Evolutionary conservation across 2,113 vertebrate species (phyloP), one percentile per base, ranked within the genome.

Genomic region (Rhinolophus sinicus): DNA sequence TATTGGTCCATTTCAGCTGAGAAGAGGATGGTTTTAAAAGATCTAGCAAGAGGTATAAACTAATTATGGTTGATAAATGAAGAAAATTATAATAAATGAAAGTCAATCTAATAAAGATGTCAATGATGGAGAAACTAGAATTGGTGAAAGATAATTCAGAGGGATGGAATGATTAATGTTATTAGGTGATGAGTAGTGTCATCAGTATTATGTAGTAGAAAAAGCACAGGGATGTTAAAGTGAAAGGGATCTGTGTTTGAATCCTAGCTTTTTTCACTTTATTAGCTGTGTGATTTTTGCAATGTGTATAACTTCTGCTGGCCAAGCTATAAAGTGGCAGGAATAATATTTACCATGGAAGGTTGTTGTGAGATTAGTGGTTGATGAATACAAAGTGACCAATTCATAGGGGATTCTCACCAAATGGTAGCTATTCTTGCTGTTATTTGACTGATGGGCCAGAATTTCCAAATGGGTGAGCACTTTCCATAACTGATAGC

Each of bases 401-500:
- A 60, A 52, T 85, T 92, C 18, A 76, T 60, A 72, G 10, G 28
- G 0, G 0, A 82, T 28, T 81, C 8, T 56, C 69, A 72, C 2
- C 77, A 94, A 88, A 64, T 76, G 6, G 16, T 69, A 84, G 13
- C 11, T 52, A 73, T 82, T 81, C 88, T 38, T 93, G 13, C 14
- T 81, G 10, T 56, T 75, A 80, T 89, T 89, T 90, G 35, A 89
- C 16, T 52, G 8, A 77, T 24, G 56, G 30, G 10, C 11, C 3
- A 94, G 94, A 85, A 44, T 97, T 70, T 94, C 18, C 16, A 81
- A 85, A 69, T 88, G 26, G 12, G 16, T 93, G 35, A 89, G 24
- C 10, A 82, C 12, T 86, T 86, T 64, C 9, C 7, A 85, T 85
- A 72, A 91, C 85, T 80, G 6, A 70, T 65, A 54, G 1, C 1